Percentiles rank a stretch among this genome's conserved stretches.
phyloP scores from a whole-genome alignment of 2,888 invertebrate species.

The Clivina fossor region DNA sequence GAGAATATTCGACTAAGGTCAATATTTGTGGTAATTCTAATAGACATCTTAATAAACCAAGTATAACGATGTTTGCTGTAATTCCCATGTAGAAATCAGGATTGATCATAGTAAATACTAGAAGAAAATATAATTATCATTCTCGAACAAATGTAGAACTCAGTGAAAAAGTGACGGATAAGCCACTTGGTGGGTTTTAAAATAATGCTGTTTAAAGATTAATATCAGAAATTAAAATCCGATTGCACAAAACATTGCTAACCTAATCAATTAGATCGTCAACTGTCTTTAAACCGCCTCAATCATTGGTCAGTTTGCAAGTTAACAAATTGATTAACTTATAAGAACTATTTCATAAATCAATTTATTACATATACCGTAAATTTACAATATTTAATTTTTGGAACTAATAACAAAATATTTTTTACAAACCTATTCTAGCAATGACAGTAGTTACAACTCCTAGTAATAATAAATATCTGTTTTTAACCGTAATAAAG shows the following conservation, averaged over 20 bases:
- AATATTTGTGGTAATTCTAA: slow-evolving; percentile 15
- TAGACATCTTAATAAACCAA: slow-evolving; percentile 2
- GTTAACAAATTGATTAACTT: too few species aligned
- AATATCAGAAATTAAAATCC: neutral
- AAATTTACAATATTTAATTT: neutral
- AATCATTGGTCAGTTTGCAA: too few species aligned
- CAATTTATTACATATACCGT: too few species aligned
- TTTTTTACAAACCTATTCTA: slow-evolving; percentile 9
- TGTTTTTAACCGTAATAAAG: slow-evolving; percentile 63
- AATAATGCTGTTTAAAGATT: neutral
- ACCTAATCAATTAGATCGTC: too few species aligned
- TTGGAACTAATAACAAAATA: neutral
- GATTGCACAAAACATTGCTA: neutral
- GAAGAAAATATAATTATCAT: neutral
- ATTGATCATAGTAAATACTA: too few species aligned
- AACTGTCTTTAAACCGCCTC: too few species aligned
- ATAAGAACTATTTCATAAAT: too few species aligned
- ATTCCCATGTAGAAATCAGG: neutral
- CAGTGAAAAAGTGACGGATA: too few species aligned
- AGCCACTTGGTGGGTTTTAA: too few species aligned
- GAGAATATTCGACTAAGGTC: slow-evolving; percentile 15
- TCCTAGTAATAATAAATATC: slow-evolving; percentile 67
- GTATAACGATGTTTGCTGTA: slow-evolving; percentile 3
- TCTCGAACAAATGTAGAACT: too few species aligned
- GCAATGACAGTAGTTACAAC: neutral